Base-by-base conservation (phyloP, 2,113 vertebrate species). In the Ellobius talpinus region DNA sequence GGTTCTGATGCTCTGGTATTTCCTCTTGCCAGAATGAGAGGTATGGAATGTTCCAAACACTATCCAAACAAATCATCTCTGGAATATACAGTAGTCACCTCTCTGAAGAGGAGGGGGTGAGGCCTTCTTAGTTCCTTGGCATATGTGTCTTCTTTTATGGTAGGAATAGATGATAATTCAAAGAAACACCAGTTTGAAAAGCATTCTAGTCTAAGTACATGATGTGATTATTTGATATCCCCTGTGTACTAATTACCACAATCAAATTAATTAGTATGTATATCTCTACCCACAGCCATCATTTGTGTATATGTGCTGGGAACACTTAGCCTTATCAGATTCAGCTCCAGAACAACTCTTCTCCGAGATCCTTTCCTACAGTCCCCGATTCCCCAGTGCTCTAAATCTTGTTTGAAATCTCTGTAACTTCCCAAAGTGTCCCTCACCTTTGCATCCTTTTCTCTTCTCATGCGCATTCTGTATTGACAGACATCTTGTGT, bases 311-410 rank as follows among this genome's bases (percentile, higher is more conserved):
- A 58, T 47, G 33, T 26, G 19, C 1, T 39, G 26, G 76, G 42
- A 66, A 79, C 14, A 12, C 14, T 21, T 21, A 70, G 31, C 7
- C 36, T 33, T 70, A 45, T 19, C 52, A 17, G 26, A 42, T 39
- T 87, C 26, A 63, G 87, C 12, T 21, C 39, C 65, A 61, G n/a
- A 63, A 13, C 11, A 68, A 4, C 12, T 11, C 26, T 23, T 61
- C 24, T 81, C n/a, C 47, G 5, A 42, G 12, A 19, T 31, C 2
- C n/a, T 77, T 45, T 61, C 68, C 33, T 45, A 29, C 36, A 23
- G 0, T 9, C 31, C 4, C 79, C 21, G 0, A 21, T 8, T 29
- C 24, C 39, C 36, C 33, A 16, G 23, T 47, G 14, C 11, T 14
- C 45, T 19, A 17, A 26, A 76, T 29, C 31, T 85, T 21, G 50